These are phyloP conservation scores for Spodoptera littoralis DNA, from an alignment of 2,888 invertebrate genomes.

Conservation along the genomic window DNA sequence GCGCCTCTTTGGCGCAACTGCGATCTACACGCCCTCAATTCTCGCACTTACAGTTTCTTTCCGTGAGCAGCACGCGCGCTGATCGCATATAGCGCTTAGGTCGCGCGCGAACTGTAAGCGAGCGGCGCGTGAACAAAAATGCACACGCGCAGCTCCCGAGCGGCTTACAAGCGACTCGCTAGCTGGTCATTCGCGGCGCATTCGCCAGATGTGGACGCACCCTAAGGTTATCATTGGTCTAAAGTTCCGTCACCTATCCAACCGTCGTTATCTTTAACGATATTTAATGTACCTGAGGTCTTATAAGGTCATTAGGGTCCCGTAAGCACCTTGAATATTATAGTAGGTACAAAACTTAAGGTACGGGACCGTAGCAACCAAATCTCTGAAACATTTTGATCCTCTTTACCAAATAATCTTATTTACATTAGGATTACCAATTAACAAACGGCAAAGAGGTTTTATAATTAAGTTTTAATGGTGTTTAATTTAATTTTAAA, in stretches of 20 bases:
- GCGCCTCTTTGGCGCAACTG: too few relatives aligned
- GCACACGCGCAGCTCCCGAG: too few relatives aligned
- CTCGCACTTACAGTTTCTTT: too few relatives aligned
- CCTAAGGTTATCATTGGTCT: conserved; percentile 48
- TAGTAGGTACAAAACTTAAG: conserved; percentile 46
- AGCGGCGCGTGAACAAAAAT: too few relatives aligned
- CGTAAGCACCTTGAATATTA: conserved; percentile 50
- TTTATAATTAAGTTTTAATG: conserved; percentile 29
- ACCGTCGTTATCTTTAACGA: conserved; percentile 66
- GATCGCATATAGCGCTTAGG: too few relatives aligned
- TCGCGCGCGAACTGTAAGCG: too few relatives aligned
- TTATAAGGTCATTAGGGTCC: conserved; percentile 14
- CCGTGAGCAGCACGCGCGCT: too few relatives aligned
- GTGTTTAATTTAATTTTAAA: conserved; percentile 5
- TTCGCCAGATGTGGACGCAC: too few relatives aligned
- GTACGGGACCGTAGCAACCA: conserved; percentile 26
- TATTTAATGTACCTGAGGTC: conserved; percentile 35
- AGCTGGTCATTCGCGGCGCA: too few relatives aligned
- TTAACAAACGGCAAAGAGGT: conserved; percentile 31
- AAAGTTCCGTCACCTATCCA: conserved; percentile 43
- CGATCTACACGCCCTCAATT: too few relatives aligned
- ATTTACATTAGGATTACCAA: conserved; percentile 36
- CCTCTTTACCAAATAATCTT: conserved; percentile 33
- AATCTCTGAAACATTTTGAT: conserved; percentile 55
- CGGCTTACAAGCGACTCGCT: too few relatives aligned